Conservation (phyloP, 2,797 vertebrate genomes). For the Pangasius larnaudii region DNA sequence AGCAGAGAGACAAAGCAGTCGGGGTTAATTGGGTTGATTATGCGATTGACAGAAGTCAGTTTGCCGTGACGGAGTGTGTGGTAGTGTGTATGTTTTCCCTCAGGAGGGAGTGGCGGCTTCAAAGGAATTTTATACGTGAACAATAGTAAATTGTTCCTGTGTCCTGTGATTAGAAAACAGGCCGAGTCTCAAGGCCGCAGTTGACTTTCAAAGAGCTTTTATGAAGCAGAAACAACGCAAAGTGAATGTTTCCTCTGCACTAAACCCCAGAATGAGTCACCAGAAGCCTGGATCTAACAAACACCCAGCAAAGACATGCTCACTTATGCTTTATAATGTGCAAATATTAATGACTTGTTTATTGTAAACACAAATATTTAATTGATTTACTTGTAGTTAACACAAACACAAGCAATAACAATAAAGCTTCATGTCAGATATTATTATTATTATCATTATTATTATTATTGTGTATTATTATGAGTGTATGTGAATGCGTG, state of each 20-base stretch:
- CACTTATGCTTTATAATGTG: neutral
- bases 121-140: neutral
- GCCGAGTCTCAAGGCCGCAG: neutral
- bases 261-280: neutral
- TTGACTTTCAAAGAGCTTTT: constrained; percentile 12
- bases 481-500: neutral
- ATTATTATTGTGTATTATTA: neutral
- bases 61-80: neutral
- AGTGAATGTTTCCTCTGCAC: neutral
- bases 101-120: constrained; percentile 22
- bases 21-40: constrained; percentile 78
- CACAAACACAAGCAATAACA: neutral
- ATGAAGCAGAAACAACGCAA: neutral
- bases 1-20: constrained; percentile 35
- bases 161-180: constrained; percentile 12
- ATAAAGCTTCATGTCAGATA: neutral
- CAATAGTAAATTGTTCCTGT: constrained; percentile 10
- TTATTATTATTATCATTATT: neutral
- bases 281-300: neutral
- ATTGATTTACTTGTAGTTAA: neutral
- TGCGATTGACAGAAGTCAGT: constrained; percentile 62
- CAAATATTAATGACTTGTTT: neutral
- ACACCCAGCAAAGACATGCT: neutral
- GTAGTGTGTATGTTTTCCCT: neutral
- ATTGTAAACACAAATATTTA: neutral